Evolutionary conservation across 2,888 invertebrate genomes (phyloP).

Genomic region (Rhagium mordax): DNA sequence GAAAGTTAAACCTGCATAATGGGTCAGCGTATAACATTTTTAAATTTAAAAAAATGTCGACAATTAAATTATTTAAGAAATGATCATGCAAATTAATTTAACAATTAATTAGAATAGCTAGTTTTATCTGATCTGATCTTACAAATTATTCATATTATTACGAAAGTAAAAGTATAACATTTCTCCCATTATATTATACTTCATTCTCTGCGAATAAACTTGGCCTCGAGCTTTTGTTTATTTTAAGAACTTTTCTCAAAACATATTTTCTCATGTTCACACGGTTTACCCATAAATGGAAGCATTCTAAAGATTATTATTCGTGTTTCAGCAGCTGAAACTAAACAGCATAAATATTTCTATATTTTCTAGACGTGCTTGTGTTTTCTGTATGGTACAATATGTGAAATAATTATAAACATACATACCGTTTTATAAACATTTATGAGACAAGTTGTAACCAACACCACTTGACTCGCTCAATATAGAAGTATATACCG

Average conservation of each 20-base stretch:
- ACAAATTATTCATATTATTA: background rate
- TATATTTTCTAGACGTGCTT: background rate
- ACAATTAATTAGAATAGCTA: too few species aligned
- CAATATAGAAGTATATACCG: background rate
- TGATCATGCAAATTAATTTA: too few species aligned
- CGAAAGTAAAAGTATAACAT: background rate
- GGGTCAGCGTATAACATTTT: too few species aligned
- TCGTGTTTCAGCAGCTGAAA: too few species aligned
- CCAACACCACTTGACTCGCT: background rate
- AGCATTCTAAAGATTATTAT: too few species aligned
- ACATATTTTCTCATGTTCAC: background rate
- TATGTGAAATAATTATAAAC: background rate
- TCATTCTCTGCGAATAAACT: background rate
- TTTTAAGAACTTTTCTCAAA: background rate
- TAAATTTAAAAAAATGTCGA: too few species aligned
- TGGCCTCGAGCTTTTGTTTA: background rate
- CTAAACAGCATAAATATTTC: background rate
- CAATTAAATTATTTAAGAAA: too few species aligned
- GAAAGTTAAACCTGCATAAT: too few species aligned
- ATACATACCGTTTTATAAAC: conserved; percentile 3
- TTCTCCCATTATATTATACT: background rate
- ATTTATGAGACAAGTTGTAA: background rate
- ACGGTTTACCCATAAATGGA: background rate
- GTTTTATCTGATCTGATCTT: too few species aligned
- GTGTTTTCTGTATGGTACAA: background rate